Evolutionary conservation across 1,140 invertebrate species (phyloP).

Genomic region (Pseudachorutes palmiensis): DNA sequence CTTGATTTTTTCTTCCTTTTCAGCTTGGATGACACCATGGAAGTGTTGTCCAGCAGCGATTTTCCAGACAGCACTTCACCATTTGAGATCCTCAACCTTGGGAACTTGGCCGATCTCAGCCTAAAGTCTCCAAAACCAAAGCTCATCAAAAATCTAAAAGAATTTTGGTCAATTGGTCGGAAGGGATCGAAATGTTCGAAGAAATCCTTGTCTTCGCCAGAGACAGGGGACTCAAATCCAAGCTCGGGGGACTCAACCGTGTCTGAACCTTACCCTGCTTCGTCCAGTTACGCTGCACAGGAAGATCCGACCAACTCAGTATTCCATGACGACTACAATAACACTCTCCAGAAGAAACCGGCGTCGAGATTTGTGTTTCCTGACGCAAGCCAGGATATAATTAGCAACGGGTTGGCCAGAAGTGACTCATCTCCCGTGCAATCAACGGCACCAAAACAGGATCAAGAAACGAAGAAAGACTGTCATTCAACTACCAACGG

Average conservation of each 20-base stretch:
- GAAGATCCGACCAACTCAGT: conserved; percentile 18
- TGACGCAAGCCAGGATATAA: not conserved
- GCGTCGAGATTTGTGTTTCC: conserved; percentile 14
- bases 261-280: conserved; percentile 14
- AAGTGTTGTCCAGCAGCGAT: conserved; percentile 30
- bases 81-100: conserved; percentile 33
- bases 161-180: conserved; percentile 39
- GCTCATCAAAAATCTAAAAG: conserved; percentile 40
- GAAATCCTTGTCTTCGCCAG: conserved; percentile 19
- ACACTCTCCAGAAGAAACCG: not conserved
- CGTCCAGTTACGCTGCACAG: not conserved
- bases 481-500: not conserved
- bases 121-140: conserved; percentile 21
- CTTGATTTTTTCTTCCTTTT: conserved; percentile 43
- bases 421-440: too few relatives aligned
- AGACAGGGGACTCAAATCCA: conserved; percentile 24
- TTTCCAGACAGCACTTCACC: conserved; percentile 26
- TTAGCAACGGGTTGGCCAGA: not conserved
- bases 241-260: conserved; percentile 22
- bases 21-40: conserved; percentile 42
- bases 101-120: not conserved
- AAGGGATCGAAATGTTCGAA: not conserved
- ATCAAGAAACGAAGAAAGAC: not conserved
- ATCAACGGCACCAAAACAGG: too few relatives aligned
- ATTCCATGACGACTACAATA: conserved; percentile 20